Conservation (phyloP, 2,888 invertebrate species). For the Pandemis corylana region DNA sequence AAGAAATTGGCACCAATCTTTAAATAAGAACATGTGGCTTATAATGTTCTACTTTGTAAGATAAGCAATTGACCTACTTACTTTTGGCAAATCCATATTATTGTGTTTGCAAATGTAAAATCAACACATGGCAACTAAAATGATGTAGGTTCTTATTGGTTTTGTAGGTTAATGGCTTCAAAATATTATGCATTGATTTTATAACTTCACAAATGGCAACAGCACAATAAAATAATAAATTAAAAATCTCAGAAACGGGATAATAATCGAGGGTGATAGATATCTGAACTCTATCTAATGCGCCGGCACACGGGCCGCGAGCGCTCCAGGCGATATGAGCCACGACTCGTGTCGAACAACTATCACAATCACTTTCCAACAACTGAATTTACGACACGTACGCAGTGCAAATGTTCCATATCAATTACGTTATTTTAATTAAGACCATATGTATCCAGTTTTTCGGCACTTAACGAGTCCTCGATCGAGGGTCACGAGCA, state of each 20-base stretch:
- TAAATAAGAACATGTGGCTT: constrained; percentile 19
- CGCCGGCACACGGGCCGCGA: constrained; percentile 37
- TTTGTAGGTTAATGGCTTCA: constrained; percentile 61
- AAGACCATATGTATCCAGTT: constrained; percentile 57
- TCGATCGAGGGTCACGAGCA: constrained; percentile 77
- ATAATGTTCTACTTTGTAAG: constrained; percentile 42
- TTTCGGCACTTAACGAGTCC: constrained; percentile 54
- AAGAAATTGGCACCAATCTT: neutral
- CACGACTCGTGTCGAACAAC: constrained; percentile 44
- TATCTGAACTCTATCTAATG: constrained; percentile 32
- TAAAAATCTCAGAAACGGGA: constrained; percentile 38
- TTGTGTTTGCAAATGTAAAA: constrained; percentile 38
- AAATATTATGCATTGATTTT: constrained; percentile 56
- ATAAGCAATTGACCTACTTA: constrained; percentile 65
- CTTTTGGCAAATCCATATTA: constrained; percentile 59
- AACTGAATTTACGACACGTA: constrained; percentile 51
- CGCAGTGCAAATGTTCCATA: constrained; percentile 49
- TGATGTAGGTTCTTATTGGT: constrained; percentile 30
- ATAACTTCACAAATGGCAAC: constrained; percentile 48
- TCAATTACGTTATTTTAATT: constrained; percentile 49
- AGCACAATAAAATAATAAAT: constrained; percentile 45
- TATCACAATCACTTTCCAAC: constrained; percentile 46
- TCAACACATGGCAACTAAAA: constrained; percentile 39
- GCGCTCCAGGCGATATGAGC: constrained; percentile 45
- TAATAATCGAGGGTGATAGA: constrained; percentile 16